phyloP scores from a whole-genome alignment of 92 coral and sea anemone genomes.

The Hydrozoanthus gracilis region DNA sequence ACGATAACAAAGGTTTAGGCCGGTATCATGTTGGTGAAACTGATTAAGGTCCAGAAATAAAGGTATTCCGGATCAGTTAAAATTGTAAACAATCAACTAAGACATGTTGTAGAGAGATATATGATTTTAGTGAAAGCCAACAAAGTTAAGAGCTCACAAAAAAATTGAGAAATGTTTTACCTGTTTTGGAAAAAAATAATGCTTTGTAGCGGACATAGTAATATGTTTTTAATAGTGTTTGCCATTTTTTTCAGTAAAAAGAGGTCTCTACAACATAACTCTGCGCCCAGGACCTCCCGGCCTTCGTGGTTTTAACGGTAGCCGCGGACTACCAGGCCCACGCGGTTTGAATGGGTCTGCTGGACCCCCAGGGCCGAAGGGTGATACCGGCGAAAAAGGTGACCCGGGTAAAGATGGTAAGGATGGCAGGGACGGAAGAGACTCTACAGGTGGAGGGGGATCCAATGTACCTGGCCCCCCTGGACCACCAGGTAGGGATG shows the following conservation, averaged over 20 bases:
- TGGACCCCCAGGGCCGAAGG: constrained; percentile 67
- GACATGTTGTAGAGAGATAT: no score
- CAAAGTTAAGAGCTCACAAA: no score
- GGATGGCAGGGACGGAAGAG: constrained; percentile 64
- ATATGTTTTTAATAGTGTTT: not conserved
- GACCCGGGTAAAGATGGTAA: constrained; percentile 62
- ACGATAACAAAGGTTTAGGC: no score
- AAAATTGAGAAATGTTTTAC: no score
- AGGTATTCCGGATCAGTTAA: no score
- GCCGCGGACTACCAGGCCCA: constrained; percentile 1
- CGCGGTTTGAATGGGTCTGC: constrained; percentile 40
- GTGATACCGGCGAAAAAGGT: constrained; percentile 61
- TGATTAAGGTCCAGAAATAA: no score
- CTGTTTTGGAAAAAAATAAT: no score
- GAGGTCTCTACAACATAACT: constrained; percentile 21
- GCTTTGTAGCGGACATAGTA: no score
- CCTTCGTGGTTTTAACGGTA: constrained; percentile 16
- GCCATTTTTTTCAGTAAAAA: not conserved
- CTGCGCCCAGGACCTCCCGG: constrained; percentile 25
- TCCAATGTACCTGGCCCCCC: constrained; percentile 59
- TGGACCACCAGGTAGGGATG: constrained; percentile 64
- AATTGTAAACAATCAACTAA: no score
- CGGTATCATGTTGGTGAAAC: no score
- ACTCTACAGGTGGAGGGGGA: constrained; percentile 43
- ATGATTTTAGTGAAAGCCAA: no score